A percentile compares a stretch with the other conserved stretches of the same genome.
Evolutionary conservation across 1,140 invertebrate genomes (phyloP).

Genomic region (Drosophila sp.): DNA sequence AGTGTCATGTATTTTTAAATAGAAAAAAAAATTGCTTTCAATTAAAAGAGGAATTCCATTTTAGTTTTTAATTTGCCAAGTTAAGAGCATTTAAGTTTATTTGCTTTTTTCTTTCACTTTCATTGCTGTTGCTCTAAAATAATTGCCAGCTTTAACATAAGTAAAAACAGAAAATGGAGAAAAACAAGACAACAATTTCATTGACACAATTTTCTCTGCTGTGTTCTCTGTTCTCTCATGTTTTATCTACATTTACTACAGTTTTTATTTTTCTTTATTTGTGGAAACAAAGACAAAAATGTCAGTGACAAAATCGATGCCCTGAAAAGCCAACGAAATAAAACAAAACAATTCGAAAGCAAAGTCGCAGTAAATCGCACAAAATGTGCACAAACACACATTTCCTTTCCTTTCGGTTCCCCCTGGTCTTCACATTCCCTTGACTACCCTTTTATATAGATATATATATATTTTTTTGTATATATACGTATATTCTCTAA

Average conservation of each 20-base stretch:
- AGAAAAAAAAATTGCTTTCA: conserved; percentile 12
- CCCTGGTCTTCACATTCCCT: not conserved
- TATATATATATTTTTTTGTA: too few species aligned
- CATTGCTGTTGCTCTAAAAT: conserved; percentile 10
- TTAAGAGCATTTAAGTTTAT: conserved; percentile 36
- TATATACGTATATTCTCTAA: not conserved
- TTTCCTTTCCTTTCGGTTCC: not conserved
- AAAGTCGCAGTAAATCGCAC: conserved; percentile 76
- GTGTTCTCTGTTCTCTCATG: conserved; percentile 13
- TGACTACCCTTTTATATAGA: conserved; percentile 5
- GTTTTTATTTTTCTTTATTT: conserved; percentile 3
- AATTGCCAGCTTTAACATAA: conserved; percentile 60
- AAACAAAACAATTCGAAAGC: conserved; percentile 71
- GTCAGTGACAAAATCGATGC: conserved; percentile 76
- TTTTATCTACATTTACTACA: not conserved
- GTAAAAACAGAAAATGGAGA: conserved; percentile 36
- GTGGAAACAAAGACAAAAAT: conserved; percentile 44
- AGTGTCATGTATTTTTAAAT: conserved; percentile 3
- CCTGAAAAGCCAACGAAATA: conserved; percentile 76
- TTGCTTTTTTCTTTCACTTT: conserved; percentile 30
- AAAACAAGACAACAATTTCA: conserved; percentile 66
- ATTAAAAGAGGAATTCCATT: conserved; percentile 19
- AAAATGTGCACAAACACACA: conserved; percentile 37
- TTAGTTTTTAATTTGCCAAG: conserved; percentile 15
- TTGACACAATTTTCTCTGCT: conserved; percentile 69